Conservation (phyloP, 2,888 invertebrate genomes). For the Chymomyza fuscimana region DNA sequence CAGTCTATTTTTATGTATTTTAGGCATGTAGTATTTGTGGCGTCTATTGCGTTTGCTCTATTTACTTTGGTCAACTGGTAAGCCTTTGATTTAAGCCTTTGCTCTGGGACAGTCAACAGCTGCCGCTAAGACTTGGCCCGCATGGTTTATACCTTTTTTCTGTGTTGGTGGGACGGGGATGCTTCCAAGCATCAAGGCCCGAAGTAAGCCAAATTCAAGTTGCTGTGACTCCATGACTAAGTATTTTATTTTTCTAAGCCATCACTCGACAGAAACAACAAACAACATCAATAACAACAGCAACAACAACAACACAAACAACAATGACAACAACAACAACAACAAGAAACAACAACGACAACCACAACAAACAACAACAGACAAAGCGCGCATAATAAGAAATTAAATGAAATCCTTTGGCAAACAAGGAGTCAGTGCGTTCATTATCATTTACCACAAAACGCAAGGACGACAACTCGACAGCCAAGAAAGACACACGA, state of each 20-base stretch:
- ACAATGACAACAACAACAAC: constrained; percentile 6
- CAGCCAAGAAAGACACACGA: constrained; percentile 20
- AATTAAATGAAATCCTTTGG: constrained; percentile 43
- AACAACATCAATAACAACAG: constrained; percentile 11
- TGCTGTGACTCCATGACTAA: constrained; percentile 8
- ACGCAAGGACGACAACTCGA: constrained; percentile 27
- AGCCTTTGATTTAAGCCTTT: constrained; percentile 5
- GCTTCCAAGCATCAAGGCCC: background rate
- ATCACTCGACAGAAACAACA: background rate
- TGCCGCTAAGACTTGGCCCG: constrained; percentile 10
- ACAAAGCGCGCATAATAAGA: constrained; percentile 18
- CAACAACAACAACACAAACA: background rate
- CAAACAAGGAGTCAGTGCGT: constrained; percentile 48
- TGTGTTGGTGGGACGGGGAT: background rate
- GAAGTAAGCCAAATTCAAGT: background rate
- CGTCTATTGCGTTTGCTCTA: background rate
- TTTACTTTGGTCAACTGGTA: background rate
- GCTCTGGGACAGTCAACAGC: constrained; percentile 10
- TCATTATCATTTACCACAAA: constrained; percentile 58
- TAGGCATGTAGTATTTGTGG: background rate
- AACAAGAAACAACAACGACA: background rate
- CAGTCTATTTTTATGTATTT: background rate
- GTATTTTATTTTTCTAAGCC: constrained; percentile 14
- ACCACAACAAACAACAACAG: constrained; percentile 1
- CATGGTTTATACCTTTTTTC: background rate